Evolutionary conservation across 2,797 vertebrate species (phyloP), one percentile per base, ranked within the genome.

Genomic region (Clarias pachynema): DNA sequence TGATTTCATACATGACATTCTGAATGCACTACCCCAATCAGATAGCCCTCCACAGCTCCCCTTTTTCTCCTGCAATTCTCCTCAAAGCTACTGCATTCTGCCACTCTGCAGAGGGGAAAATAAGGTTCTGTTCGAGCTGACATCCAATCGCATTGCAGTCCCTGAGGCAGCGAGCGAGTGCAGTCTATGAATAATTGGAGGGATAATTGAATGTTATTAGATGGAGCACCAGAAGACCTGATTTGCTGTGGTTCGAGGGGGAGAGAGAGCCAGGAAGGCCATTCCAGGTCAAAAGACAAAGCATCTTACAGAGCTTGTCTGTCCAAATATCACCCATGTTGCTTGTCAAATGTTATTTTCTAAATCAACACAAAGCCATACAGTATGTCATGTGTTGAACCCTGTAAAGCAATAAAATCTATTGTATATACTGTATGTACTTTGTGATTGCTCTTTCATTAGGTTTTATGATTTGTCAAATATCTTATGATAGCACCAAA

Each of bases 131-230:
- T 79, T 82, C 49, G 31, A 77, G 34, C 44, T 9, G 24, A 84
- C 83, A 83, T 82, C 84, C 80, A 82, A 83, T 87, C 66, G 22
- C 29, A 29, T 59, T 7, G 68, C 80, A 83, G 84, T 79, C 80
- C 75, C 86, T 37, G 81, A 70, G 65, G 74, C 86, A 2, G 75
- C 10, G 66, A 75, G 65, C 10, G 75, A 75, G 65, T 62, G 68
- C 70, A 77, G 75, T 40, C 60, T 62, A 77, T 77, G 81, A 83
- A 84, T 70, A 81, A 86, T 81, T 78, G 81, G 70, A 79, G 69
- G 53, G 82, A 74, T 84, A 87, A 84, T 81, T 84, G 82, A 84
- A 88, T 63, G 81, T 86, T 84, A 86, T 88, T 82, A 86, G 85
- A 86, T 83, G 81, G 68, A 77, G 84, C 84, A 57, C 63, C 56